These are phyloP conservation scores for Aphis craccivora DNA, from an alignment of 1,140 invertebrate genomes.

Conservation along the genomic window DNA sequence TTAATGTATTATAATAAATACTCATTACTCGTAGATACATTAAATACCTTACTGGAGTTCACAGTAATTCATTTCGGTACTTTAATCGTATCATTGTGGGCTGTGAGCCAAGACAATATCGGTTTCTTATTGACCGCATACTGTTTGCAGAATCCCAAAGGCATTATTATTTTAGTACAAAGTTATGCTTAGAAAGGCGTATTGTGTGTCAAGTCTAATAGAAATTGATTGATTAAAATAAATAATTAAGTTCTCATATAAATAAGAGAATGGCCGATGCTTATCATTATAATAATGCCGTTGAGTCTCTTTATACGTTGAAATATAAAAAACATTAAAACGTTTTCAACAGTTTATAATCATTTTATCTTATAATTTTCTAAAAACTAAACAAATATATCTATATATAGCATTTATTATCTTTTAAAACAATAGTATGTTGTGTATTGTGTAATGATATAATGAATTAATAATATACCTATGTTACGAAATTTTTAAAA, in stretches of 20 bases:
- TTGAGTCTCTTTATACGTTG: neutral
- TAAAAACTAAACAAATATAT: neutral
- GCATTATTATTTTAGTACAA: neutral
- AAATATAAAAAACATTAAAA: neutral
- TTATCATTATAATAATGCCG: neutral
- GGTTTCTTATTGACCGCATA: neutral
- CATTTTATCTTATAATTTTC: neutral
- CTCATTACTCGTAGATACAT: neutral
- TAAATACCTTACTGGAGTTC: neutral
- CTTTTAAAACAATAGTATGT: neutral
- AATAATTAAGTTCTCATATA: neutral
- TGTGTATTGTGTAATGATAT: neutral
- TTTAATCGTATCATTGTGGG: neutral
- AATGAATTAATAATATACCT: neutral
- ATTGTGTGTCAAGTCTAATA: neutral
- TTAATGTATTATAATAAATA: neutral
- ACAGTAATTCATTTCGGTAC: neutral
- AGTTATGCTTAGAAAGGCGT: neutral
- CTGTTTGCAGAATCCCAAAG: neutral
- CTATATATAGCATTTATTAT: too few relatives aligned
- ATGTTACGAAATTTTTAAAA: neutral
- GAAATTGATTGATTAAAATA: neutral
- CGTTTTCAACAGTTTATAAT: neutral
- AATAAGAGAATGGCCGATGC: neutral
- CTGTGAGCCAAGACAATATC: neutral